These are phyloP conservation scores for Smittia aterrima DNA, from an alignment of 2,888 invertebrate species.

Conservation along the genomic window DNA sequence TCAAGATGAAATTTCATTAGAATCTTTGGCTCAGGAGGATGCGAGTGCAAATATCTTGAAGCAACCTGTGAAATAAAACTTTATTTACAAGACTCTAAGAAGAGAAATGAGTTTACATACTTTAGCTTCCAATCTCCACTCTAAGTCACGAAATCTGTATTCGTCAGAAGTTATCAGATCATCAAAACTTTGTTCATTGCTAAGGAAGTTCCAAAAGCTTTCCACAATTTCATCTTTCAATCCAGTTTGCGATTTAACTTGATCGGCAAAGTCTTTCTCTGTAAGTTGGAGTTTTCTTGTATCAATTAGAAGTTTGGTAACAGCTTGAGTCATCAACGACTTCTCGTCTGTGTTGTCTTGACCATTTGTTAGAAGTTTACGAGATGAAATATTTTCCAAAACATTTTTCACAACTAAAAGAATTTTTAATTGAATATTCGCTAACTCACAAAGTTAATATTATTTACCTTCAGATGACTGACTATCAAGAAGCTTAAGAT, in stretches of 20 bases:
- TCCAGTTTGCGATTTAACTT: neutral
- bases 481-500: constrained; percentile 57
- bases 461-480: constrained; percentile 52
- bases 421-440: neutral
- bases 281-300: neutral
- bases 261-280: neutral
- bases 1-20: constrained; percentile 60
- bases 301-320: neutral
- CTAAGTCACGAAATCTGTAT: constrained; percentile 56
- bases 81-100: constrained; percentile 45
- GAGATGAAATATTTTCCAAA: neutral
- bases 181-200: neutral
- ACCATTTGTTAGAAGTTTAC: neutral
- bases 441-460: no score
- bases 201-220: constrained; percentile 47
- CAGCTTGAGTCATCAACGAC: neutral
- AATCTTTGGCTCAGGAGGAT: constrained; percentile 61
- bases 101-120: constrained; percentile 50
- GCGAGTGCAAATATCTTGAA: neutral
- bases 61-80: neutral
- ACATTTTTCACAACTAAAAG: neutral
- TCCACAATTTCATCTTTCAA: neutral
- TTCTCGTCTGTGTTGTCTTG: neutral
- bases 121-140: constrained; percentile 68
- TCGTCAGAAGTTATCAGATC: constrained; percentile 44